phyloP scores from a whole-genome alignment of 1,140 invertebrate genomes.

The Aphelinus atriplicis region DNA sequence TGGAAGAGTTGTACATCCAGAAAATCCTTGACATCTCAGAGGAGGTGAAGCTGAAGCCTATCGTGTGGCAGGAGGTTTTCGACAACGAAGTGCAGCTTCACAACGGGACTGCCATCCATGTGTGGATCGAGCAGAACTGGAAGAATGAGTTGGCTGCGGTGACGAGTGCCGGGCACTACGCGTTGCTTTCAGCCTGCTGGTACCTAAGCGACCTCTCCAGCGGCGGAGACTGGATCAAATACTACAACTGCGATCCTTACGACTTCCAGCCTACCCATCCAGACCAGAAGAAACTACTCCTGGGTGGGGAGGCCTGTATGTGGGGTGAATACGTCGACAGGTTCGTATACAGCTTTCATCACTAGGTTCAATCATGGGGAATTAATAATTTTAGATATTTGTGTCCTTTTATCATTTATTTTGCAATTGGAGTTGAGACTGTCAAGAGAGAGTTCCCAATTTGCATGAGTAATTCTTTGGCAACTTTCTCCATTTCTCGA shows the following conservation, averaged over 20 bases:
- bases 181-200: constrained; percentile 83
- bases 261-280: constrained; percentile 68
- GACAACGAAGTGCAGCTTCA: constrained; percentile 77
- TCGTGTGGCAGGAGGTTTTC: constrained; percentile 95
- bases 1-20: constrained; percentile 79
- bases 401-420: too few relatives aligned
- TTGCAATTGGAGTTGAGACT: too few relatives aligned
- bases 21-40: constrained; percentile 70
- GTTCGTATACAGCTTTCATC: constrained; percentile 41
- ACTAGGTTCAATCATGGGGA: background rate
- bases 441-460: too few relatives aligned
- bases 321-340: constrained; percentile 89
- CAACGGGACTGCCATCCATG: constrained; percentile 76
- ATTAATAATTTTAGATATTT: constrained; percentile 23
- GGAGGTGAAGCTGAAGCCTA: constrained; percentile 66
- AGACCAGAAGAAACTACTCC: constrained; percentile 66
- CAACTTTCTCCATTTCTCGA: background rate
- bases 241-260: constrained; percentile 81
- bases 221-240: constrained; percentile 76
- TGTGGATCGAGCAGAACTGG: constrained; percentile 70
- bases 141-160: constrained; percentile 64
- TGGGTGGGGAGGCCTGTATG: constrained; percentile 94
- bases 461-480: too few relatives aligned
- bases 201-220: constrained; percentile 80
- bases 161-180: constrained; percentile 69